Percentiles rank a stretch among this genome's conserved stretches.
phyloP scores from a whole-genome alignment of 2,113 vertebrate genomes.

The Orthonyx spaldingii region DNA sequence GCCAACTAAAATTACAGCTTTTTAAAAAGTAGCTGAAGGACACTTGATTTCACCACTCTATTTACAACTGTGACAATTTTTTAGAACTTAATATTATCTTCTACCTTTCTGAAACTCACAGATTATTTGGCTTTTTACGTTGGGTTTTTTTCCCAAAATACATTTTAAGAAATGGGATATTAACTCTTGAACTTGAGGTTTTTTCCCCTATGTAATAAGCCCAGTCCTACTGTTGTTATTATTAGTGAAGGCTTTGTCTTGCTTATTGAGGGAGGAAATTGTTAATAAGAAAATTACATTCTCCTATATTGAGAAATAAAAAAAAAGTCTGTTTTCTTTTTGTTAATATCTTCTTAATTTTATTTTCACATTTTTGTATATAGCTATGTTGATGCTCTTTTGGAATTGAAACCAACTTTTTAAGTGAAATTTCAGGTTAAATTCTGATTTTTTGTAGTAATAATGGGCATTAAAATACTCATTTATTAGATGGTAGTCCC shows the following conservation, averaged over 20 bases:
- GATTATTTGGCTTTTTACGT: neutral
- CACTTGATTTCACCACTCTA: neutral
- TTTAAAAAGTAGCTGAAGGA: neutral
- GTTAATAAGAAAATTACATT: neutral
- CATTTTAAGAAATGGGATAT: neutral
- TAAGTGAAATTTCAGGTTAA: neutral
- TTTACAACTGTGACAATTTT: neutral
- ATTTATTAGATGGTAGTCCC: neutral
- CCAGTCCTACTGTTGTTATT: neutral
- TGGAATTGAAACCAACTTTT: neutral
- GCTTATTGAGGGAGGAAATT: neutral
- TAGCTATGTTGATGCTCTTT: neutral
- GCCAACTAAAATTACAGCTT: neutral
- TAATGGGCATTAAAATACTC: neutral
- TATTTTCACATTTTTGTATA: neutral
- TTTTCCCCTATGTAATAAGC: neutral
- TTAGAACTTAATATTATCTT: neutral
- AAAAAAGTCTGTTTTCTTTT: neutral
- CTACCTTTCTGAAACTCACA: neutral
- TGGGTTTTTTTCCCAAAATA: neutral
- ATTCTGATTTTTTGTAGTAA: neutral
- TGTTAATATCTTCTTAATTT: neutral
- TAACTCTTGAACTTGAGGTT: neutral
- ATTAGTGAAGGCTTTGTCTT: neutral
- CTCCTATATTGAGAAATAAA: neutral